Evolutionary conservation across 2,888 invertebrate species (phyloP).

Genomic region (Orthosia incerta): DNA sequence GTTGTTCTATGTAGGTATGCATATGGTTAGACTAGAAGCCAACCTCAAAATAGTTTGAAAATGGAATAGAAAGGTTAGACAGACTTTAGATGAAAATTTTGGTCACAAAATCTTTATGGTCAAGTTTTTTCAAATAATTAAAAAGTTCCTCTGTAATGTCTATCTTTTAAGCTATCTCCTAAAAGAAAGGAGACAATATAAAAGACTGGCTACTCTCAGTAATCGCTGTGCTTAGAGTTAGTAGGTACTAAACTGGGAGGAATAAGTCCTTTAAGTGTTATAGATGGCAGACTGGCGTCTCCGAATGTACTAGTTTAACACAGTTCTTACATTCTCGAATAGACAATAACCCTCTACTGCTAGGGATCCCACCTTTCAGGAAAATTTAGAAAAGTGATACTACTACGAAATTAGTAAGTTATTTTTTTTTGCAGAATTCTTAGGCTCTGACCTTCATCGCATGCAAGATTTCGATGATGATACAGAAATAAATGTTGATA

Average conservation of each 20-base stretch:
- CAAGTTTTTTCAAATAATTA: constrained; percentile 4
- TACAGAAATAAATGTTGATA: no score
- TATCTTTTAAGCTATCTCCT: constrained; percentile 31
- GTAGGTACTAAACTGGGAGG: constrained; percentile 39
- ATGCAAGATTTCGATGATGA: no score
- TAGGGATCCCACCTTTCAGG: no score
- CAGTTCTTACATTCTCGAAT: background rate
- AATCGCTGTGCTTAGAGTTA: constrained; percentile 42
- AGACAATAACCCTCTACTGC: background rate
- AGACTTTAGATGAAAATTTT: no score
- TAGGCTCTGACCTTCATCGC: no score
- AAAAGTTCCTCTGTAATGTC: constrained; percentile 24
- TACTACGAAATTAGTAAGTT: no score
- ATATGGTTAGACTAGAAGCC: no score
- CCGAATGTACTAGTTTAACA: constrained; percentile 1
- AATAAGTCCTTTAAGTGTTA: constrained; percentile 35
- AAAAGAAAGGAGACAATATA: constrained; percentile 35
- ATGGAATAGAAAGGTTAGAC: no score
- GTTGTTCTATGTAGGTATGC: no score
- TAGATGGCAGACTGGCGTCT: background rate
- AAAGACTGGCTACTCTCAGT: constrained; percentile 28
- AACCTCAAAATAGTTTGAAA: no score
- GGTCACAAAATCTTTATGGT: background rate
- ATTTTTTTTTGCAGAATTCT: no score
- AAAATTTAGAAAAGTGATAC: no score